Base-by-base conservation (phyloP, 2,888 invertebrate species). In the Chloromyia formosa region DNA sequence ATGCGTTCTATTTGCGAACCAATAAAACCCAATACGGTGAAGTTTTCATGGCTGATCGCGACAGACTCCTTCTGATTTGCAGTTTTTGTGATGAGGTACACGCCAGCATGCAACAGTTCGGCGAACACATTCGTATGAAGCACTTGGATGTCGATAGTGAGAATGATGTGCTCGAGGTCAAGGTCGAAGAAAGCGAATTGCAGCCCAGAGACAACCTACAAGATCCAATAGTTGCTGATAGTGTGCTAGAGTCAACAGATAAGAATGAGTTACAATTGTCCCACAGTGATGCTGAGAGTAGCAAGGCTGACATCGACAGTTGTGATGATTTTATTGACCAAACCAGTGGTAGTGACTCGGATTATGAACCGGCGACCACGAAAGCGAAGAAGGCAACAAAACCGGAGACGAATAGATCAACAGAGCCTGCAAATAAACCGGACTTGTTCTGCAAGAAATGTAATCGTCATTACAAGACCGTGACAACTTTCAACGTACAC, bases 381-480 rank as follows among this genome's bases (percentile, higher is more conserved):
- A 12, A 42, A 9, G 42, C 42, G n/a, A n/a, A n/a, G n/a, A n/a
- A n/a, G 42, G 42, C 5, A 9, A 9, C 42, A 42, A 12, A 42
- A 9, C 42, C 42, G 42, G 42, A 42, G 12, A 12, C 42, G 42
- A 42, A 12, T 12, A 12, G 42, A 9, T 42, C 42, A 42, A n/a
- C n/a, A n/a, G n/a, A 35, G 7, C 27, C 27, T 35, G 27, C 27
- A 4, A 7, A 35, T 4, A 35, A 35, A 4, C 7, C 27, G 27
- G 18, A 49, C 1, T 49, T 66, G 20, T 66, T 66, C 22, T 66
- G 66, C 49, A 2, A 45, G 4, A 18, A 18, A 42, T 66, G 66
- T 20, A 45, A 66, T 22, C 42, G 66, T 12, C 66, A 66, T 12
- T 66, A 66, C 49, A 66, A 66, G n/a, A 66, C 22, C 45, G 3